Evolutionary conservation across 1,140 invertebrate species (phyloP).

Genomic region (Phymorhynchus buccinoides): DNA sequence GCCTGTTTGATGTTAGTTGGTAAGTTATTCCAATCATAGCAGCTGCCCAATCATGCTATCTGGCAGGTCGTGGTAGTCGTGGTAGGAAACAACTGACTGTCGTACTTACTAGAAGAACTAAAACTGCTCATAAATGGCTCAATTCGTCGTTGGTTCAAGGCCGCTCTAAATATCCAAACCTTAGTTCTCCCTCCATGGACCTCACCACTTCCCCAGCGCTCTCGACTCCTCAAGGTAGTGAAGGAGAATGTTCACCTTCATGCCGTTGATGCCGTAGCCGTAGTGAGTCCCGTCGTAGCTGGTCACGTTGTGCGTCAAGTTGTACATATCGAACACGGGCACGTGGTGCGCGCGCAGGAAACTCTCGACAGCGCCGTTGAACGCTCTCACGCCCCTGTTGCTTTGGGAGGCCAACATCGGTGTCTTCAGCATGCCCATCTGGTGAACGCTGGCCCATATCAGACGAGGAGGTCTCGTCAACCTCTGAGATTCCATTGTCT

Average conservation of each 20-base stretch:
- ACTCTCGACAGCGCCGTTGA: not conserved
- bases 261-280: slow-evolving; percentile 39
- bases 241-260: slow-evolving; percentile 40
- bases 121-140: too few species aligned
- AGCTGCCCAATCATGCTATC: too few species aligned
- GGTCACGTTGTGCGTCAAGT: slow-evolving; percentile 32
- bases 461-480: not conserved
- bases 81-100: too few species aligned
- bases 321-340: slow-evolving; percentile 36
- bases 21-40: too few species aligned
- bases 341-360: slow-evolving; percentile 8
- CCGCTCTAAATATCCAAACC: too few species aligned
- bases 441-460: not conserved
- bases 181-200: too few species aligned
- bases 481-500: not conserved
- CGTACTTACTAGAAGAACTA: too few species aligned
- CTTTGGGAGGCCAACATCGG: not conserved
- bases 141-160: too few species aligned
- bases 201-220: not conserved
- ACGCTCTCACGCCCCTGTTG: not conserved
- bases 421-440: not conserved
- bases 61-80: too few species aligned
- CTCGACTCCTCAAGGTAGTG: slow-evolving; percentile 33
- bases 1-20: too few species aligned
- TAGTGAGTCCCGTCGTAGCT: slow-evolving; percentile 46